Base-by-base conservation (phyloP, 2,888 invertebrate genomes). In the Hypsopygia costalis region DNA sequence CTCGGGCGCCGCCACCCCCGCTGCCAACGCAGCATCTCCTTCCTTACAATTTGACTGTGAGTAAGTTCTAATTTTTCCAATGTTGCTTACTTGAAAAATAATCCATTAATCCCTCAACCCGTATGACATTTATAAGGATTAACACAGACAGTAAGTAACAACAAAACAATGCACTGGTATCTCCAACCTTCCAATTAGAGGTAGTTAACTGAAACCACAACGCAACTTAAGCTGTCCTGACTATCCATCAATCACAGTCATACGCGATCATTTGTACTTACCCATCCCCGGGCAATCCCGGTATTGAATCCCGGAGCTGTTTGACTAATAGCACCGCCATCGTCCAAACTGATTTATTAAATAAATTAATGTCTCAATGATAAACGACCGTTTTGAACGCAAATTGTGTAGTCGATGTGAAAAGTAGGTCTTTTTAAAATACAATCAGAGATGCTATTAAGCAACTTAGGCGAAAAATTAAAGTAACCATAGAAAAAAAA, bases 301-400 rank as follows among this genome's bases (percentile, higher is more conserved):
- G 69, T 68, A 71, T 72, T 64, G 68, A 63, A 64, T 66, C 71
- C 64, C 63, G 57, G 58, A 56, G 55, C 55, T 52, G 59, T 69
- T 71, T 79, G 80, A 81, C 68, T 81, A 81, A 85, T 85, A 74
- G 73, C 65, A 49, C 62, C 64, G 62, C 60, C 69, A 71, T 66
- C 69, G 59, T 64, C 65, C 68, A 55, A 71, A 66, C 74, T 71
- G 82, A 81, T 82, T 85, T 83, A 85, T 85, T 81, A 74, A 83
- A 83, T 81, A 80, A 82, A 83, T 82, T 80, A 77, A 70, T 70
- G 67, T 72, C 62, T 51, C 43, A 52, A 52, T 77, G 76, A 81
- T 72, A 74, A 79, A 81, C 74, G 74, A 74, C 54, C 62, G 56
- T 60, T 71, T 68, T 67, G 65, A 68, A 72, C 60, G 68, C 60